phyloP scores from a whole-genome alignment of 2,113 vertebrate species.

The Herpailurus yagouaroundi region DNA sequence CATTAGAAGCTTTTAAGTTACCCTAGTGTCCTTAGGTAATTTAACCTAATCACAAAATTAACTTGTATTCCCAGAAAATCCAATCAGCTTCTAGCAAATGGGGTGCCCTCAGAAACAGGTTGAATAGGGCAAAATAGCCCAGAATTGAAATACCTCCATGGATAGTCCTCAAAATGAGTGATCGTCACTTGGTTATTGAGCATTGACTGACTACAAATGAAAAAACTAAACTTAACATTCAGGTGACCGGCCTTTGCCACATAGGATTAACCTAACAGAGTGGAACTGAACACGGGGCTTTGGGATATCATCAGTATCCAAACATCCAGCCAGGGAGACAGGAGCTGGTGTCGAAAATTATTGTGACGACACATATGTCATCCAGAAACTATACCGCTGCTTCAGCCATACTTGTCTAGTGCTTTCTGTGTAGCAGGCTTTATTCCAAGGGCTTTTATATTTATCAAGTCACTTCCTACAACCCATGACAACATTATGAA shows the following conservation, averaged over 20 bases:
- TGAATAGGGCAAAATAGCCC: not conserved
- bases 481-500: not conserved
- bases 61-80: not conserved
- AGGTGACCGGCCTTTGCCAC: not conserved
- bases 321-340: not conserved
- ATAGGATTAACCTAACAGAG: not conserved
- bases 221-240: not conserved
- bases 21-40: not conserved
- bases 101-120: not conserved
- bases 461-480: not conserved
- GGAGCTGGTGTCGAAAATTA: not conserved
- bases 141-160: not conserved
- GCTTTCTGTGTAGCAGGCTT: not conserved
- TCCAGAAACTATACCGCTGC: not conserved
- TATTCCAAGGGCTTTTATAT: not conserved
- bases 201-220: not conserved
- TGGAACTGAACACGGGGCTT: not conserved
- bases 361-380: not conserved
- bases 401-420: too few species aligned
- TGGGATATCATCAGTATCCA: not conserved
- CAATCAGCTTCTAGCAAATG: not conserved
- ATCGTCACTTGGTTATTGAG: not conserved
- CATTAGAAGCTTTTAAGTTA: not conserved
- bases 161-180: not conserved
- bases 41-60: slow-evolving; percentile 23